These are phyloP conservation scores for Sclerodermus sp. DNA, from an alignment of 2,888 invertebrate genomes.

Conservation along the genomic window DNA sequence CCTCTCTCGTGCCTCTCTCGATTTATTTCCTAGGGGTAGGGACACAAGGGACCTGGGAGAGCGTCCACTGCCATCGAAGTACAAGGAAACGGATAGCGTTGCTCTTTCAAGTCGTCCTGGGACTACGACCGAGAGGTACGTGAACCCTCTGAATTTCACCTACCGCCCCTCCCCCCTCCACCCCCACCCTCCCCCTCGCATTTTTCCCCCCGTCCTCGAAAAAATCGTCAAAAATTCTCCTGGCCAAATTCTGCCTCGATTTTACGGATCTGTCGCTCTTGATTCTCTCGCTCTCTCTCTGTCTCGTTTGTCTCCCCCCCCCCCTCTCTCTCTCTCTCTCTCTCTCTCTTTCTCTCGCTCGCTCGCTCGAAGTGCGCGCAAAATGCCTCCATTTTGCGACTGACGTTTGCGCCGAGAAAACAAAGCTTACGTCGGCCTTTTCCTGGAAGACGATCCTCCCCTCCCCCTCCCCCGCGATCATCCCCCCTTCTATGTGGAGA, in stretches of 20 bases:
- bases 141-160: conserved; percentile 6
- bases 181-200: not conserved
- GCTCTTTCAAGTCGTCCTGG: conserved; percentile 28
- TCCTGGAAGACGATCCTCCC: no score
- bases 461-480: no score
- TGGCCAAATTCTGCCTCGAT: no score
- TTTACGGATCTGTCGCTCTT: no score
- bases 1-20: conserved; percentile 30
- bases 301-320: no score
- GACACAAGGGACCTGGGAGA: conserved; percentile 42
- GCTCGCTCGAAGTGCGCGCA: not conserved
- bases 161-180: no score
- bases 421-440: no score
- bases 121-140: conserved; percentile 24
- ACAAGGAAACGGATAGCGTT: conserved; percentile 42
- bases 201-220: no score
- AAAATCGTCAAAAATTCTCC: no score
- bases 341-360: not conserved
- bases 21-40: conserved; percentile 39
- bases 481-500: no score
- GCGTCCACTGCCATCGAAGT: conserved; percentile 53
- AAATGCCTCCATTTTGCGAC: conserved; percentile 40
- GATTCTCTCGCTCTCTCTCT: no score
- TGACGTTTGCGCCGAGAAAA: conserved; percentile 30
- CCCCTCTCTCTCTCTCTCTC: no score